Evolutionary conservation across 1,140 invertebrate genomes (phyloP).

Genomic region (Eupeodes corollae): DNA sequence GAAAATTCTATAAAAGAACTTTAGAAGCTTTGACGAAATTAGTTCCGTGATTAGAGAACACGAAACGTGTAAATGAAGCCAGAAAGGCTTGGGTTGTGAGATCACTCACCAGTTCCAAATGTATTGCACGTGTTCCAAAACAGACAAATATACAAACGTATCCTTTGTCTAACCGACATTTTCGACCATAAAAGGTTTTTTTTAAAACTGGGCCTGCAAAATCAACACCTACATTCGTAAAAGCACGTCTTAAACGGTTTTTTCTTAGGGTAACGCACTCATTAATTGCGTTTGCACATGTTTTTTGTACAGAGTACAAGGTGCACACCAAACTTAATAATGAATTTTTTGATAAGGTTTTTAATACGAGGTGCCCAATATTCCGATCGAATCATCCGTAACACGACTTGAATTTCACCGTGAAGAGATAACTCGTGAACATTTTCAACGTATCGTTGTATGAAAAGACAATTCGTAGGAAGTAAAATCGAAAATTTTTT

Average conservation of each 20-base stretch:
- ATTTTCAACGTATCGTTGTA: too few species aligned
- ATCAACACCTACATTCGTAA: constrained; percentile 31
- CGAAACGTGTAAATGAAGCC: constrained; percentile 25
- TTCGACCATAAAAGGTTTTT: constrained; percentile 18
- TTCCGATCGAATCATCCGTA: neutral
- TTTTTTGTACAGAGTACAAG: neutral
- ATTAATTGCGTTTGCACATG: neutral
- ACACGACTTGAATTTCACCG: constrained; percentile 1
- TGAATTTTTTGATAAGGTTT: constrained; percentile 1
- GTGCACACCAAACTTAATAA: neutral
- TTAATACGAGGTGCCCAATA: constrained; percentile 1
- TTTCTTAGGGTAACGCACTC: constrained; percentile 1
- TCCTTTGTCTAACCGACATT: constrained; percentile 24
- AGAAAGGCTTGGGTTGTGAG: constrained; percentile 29
- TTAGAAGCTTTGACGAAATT: constrained; percentile 4
- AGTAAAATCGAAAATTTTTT: too few species aligned
- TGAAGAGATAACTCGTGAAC: too few species aligned
- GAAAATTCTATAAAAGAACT: constrained; percentile 3
- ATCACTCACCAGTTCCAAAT: constrained; percentile 35
- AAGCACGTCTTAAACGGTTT: constrained; percentile 18
- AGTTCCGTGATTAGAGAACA: constrained; percentile 11
- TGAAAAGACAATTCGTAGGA: too few species aligned
- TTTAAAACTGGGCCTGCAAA: constrained; percentile 35
- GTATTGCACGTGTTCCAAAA: constrained; percentile 33
- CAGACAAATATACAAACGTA: constrained; percentile 38